Percentiles rank a stretch among this genome's conserved stretches.
Evolutionary conservation across 1,140 invertebrate genomes (phyloP).

Genomic region (Meloidogyne hapla): DNA sequence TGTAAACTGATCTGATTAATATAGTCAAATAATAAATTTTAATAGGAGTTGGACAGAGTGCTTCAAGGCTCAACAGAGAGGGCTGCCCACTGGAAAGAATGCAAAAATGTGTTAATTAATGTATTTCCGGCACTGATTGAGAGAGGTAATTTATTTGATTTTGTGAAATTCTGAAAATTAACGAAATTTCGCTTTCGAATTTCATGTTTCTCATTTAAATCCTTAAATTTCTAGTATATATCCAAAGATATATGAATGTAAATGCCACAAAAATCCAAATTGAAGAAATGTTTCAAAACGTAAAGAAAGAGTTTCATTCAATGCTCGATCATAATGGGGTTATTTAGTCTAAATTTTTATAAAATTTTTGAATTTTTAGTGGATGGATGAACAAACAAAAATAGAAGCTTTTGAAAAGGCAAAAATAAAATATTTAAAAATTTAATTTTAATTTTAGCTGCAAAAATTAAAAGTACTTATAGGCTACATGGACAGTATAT

Average conservation of each 20-base stretch:
- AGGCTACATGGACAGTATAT: constrained; percentile 32
- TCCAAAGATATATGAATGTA: constrained; percentile 28
- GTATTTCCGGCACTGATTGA: constrained; percentile 32
- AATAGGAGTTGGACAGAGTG: constrained; percentile 33
- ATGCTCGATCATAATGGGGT: constrained; percentile 30
- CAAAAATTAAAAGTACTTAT: constrained; percentile 20
- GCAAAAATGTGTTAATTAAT: constrained; percentile 26
- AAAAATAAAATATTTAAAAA: not conserved
- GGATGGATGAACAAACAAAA: constrained; percentile 36
- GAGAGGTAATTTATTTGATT: not conserved
- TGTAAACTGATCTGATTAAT: not conserved
- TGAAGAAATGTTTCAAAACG: constrained; percentile 29
- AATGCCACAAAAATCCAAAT: constrained; percentile 28
- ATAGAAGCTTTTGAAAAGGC: constrained; percentile 33
- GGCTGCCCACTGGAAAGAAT: constrained; percentile 25
- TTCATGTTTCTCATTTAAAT: too few relatives aligned
- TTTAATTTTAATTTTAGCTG: constrained; percentile 12
- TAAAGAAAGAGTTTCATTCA: constrained; percentile 24
- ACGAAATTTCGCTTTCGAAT: too few relatives aligned
- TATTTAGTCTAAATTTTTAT: not conserved
- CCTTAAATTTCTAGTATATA: constrained; percentile 14
- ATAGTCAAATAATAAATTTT: not conserved
- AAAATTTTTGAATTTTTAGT: not conserved
- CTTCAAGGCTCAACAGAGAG: constrained; percentile 27
- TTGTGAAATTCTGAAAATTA: too few relatives aligned